Conservation (phyloP, 2,113 vertebrate genomes). For the Myanophis thanlyinensis region DNA sequence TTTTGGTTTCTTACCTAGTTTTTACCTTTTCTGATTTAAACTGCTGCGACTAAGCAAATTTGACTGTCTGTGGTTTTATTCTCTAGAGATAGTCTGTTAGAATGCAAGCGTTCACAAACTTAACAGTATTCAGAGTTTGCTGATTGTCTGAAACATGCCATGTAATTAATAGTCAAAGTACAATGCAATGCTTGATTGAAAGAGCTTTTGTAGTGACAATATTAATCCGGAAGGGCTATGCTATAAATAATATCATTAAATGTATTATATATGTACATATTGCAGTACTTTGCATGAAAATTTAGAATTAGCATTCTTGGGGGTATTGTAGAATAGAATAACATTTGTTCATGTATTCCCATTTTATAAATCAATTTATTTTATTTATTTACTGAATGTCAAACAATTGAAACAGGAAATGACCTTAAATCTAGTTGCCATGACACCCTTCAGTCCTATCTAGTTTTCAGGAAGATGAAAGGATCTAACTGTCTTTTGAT, state of each 20-base stretch:
- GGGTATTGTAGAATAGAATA: conserved; percentile 45
- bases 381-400: conserved; percentile 59
- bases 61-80: not conserved
- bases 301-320: conserved; percentile 25
- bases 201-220: conserved; percentile 7
- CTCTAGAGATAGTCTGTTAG: not conserved
- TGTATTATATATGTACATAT: conserved; percentile 18
- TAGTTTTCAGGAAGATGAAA: conserved; percentile 85
- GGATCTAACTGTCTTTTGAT: conserved; percentile 74
- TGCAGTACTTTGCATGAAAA: not conserved
- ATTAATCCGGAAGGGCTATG: not conserved
- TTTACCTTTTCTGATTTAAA: not conserved
- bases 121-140: not conserved
- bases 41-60: not conserved
- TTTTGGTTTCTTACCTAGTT: not conserved
- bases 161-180: not conserved
- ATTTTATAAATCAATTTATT: conserved; percentile 47
- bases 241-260: conserved; percentile 13
- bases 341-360: conserved; percentile 56
- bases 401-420: conserved; percentile 83
- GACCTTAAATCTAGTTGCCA: conserved; percentile 84
- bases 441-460: conserved; percentile 77
- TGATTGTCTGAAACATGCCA: not conserved
- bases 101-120: not conserved
- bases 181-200: not conserved